Evolutionary conservation across 2,113 vertebrate genomes (phyloP), one percentile per base, ranked within the genome.

Genomic region (Heteronetta atricapilla): DNA sequence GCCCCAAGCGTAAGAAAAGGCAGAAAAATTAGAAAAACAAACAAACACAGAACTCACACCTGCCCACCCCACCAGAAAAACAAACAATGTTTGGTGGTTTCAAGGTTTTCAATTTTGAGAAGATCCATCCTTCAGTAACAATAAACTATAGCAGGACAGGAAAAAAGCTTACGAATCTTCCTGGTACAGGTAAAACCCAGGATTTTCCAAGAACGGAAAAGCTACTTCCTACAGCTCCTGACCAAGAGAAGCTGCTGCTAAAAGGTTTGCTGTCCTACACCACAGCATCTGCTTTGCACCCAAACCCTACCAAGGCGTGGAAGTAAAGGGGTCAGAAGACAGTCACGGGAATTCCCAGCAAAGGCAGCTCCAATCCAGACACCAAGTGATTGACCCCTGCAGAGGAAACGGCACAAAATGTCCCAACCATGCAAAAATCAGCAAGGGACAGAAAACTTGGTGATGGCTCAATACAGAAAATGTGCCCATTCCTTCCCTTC

Each of bases 281-380:
- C 3, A 0, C 10, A 31, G 53, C 18, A 4, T 48, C 36, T 46
- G 25, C 62, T 68, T 69, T n/a, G 74, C 58, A n/a, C n/a, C 53
- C 0, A 0, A 79, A 62, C 12, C 14, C 38, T 69, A 38, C 31
- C 44, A 44, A 68, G 59, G 9, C 26, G 25, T 1, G 4, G 26
- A 62, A 23, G n/a, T 17, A 72, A 62, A 38, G 52, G 33, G 34
- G 29, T 60, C 78, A 55, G 70, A 42, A 82, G 38, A 31, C 44
- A 64, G 11, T 2, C 34, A 29, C 60, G 12, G 52, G 31, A 66
- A 75, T 84, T 42, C 22, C 64, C 74, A 34, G 74, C 60, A 33
- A 64, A 89, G 15, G 15, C 34, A 7, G 42, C 23, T 89, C 67
- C 0, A 1, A 29, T 73, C 10, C 62, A 26, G 83, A 17, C 6